Base-by-base conservation (phyloP, 2,113 vertebrate genomes). In the Patagioenas fasciata region DNA sequence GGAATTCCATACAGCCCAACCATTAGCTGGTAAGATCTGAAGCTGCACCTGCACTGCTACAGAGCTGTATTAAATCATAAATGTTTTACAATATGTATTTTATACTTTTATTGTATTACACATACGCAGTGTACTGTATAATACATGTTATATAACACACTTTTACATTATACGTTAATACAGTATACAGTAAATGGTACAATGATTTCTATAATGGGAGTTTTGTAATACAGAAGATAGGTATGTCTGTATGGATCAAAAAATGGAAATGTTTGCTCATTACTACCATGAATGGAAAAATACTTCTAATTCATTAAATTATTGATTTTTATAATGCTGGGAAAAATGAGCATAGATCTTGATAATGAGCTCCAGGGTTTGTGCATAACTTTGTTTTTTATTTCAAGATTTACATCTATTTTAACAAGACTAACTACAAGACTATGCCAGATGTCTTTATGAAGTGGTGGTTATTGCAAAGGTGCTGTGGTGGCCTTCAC, bases 251-350 rank as follows among this genome's bases (percentile, higher is more conserved):
- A n/a, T 50, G 40, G 73, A n/a, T 74, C 67, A 87, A 69, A 82
- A 82, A 74, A 58, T 56, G 17, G 62, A 93, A 71, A 56, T 40
- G 14, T 80, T 93, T 93, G 42, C 15, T 69, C 38, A 36, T 88
- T 86, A 60, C 32, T 77, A 62, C 86, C 77, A 60, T 94, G 80
- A 95, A 87, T 38, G 25, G 29, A 81, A 86, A 88, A 88, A 50
- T 85, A 72, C 31, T 67, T 94, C 44, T 65, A 56, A 60, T 80
- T 80, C 11, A 54, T 79, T 88, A 75, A 88, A 57, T 60, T 75
- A 4, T 34, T 93, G 31, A 48, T 84, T 91, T 93, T 94, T 83
- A 48, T 75, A 80, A 70, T 69, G 75, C 31, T 77, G 57, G 38
- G 38, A 7, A 82, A 86, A 89, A 40, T 28, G 17, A 70, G 42